A percentile compares a stretch with the other conserved stretches of the same genome.
Evolutionary conservation across 2,113 vertebrate genomes (phyloP).

Genomic region (Lepus timidus): DNA sequence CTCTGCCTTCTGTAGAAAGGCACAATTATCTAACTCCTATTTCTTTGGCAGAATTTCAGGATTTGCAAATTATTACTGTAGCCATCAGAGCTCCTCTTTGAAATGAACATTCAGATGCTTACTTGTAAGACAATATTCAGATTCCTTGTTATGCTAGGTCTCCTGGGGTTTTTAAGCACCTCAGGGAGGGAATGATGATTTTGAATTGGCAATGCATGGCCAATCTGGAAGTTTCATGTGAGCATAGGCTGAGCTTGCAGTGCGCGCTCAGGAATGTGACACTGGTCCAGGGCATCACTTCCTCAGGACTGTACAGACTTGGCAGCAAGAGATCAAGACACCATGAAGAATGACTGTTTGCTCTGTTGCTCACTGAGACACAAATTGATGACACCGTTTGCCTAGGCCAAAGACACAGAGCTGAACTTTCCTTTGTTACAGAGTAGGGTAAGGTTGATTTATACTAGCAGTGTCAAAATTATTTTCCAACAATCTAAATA

Average conservation of each 20-base stretch:
- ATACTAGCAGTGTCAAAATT: not conserved
- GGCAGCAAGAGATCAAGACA: not conserved
- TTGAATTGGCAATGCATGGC: not conserved
- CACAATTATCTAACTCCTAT: not conserved
- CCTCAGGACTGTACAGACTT: not conserved
- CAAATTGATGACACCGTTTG: conserved; percentile 20
- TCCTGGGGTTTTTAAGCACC: not conserved
- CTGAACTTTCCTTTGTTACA: not conserved
- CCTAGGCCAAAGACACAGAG: not conserved
- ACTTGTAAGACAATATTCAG: not conserved
- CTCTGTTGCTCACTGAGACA: conserved; percentile 28
- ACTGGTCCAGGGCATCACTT: not conserved
- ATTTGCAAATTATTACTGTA: not conserved
- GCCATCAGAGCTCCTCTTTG: not conserved
- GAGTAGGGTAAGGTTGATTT: not conserved
- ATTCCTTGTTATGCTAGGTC: not conserved
- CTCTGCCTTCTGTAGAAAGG: not conserved
- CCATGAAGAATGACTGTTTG: not conserved
- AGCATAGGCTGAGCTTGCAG: not conserved
- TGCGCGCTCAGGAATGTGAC: not conserved
- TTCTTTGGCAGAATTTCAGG: conserved; percentile 28
- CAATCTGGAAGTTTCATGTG: not conserved
- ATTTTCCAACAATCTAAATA: not conserved
- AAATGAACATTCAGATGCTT: not conserved
- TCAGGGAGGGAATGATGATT: not conserved